Conservation (phyloP, 2,797 vertebrate genomes). For the Chaetophractus vellerosus region DNA sequence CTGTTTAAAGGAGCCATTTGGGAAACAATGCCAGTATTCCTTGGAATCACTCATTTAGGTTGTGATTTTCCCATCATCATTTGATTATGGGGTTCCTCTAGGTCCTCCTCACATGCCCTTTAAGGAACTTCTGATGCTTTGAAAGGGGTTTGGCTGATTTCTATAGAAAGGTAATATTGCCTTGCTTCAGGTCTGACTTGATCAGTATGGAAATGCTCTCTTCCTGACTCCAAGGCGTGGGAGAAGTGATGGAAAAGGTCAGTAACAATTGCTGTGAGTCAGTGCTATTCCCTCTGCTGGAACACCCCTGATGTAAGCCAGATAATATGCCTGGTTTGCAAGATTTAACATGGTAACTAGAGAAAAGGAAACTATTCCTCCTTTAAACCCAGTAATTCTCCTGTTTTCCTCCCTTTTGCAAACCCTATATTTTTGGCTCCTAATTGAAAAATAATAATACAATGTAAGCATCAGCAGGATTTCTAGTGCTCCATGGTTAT, state of each 20-base stretch:
- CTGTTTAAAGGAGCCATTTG: neutral
- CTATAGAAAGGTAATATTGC: conserved; percentile 31
- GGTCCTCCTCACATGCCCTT: conserved; percentile 16
- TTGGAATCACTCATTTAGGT: conserved; percentile 42
- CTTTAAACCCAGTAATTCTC: conserved; percentile 76
- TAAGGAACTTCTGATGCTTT: conserved; percentile 54
- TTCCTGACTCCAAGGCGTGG: conserved; percentile 63
- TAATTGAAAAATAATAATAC: conserved; percentile 86
- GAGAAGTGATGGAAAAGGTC: conserved; percentile 78
- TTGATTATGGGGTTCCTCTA: neutral
- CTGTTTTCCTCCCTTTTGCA: conserved; percentile 61
- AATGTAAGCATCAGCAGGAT: conserved; percentile 70
- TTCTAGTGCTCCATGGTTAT: conserved; percentile 62
- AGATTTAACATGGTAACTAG: conserved; percentile 77
- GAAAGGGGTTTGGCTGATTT: conserved; percentile 49
- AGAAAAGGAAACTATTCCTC: conserved; percentile 79
- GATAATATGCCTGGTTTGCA: conserved; percentile 81
- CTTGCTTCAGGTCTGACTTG: conserved; percentile 54
- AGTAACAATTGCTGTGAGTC: conserved; percentile 80
- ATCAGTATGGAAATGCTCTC: conserved; percentile 47
- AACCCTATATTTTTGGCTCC: conserved; percentile 81
- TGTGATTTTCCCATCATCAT: conserved; percentile 41
- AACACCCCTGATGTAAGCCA: conserved; percentile 79
- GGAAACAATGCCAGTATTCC: conserved; percentile 2
- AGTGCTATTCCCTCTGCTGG: conserved; percentile 70